Evolutionary conservation across 2,888 invertebrate genomes (phyloP), one percentile per base, ranked within the genome.

Genomic region (Rhogogaster chlorosoma): DNA sequence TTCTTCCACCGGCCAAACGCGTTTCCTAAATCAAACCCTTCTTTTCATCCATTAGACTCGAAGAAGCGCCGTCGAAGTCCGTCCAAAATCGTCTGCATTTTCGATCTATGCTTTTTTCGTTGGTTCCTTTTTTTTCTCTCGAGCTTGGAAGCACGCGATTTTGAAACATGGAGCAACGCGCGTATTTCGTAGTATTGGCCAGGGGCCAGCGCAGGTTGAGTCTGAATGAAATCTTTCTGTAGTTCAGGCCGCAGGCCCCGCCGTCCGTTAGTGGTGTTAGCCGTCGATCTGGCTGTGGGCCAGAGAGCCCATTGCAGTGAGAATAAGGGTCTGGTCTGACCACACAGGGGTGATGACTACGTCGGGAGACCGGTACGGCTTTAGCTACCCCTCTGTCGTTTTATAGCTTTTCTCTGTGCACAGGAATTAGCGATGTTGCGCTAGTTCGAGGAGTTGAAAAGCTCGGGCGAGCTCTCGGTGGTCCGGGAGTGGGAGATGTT

Each of bases 181-280:
- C 45, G 82, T 67, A 53, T 15, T 36, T 67, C 82, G 82, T 91
- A 92, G 90, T 92, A 91, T 90, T 93, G 93, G 93, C 92, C 86
- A 42, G 42, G 86, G 64, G 92, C 93, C 93, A 93, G 90, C 89
- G 89, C 89, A 91, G 89, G 90, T 91, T 89, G 89, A 88, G 88
- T 88, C 92, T 93, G 92, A 93, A 93, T 93, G 93, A 92, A 92
- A 92, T 93, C 92, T 93, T 93, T 93, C 91, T 92, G 87, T 45
- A 83, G 92, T 92, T 92, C 92, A 92, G 89, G 89, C 77, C 26
- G n/a, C 80, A 38, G 80, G 61, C 80, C 61, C 42, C 61, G 12
- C n/a, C 80, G 61, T 64, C 61, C 38, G 61, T 18, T 80, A 38
- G 61, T 38, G 26, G 61, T 36, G 26, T 80, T 36, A 9, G 32